phyloP scores from a whole-genome alignment of 1,140 invertebrate species.

The Drepana arcuata region DNA sequence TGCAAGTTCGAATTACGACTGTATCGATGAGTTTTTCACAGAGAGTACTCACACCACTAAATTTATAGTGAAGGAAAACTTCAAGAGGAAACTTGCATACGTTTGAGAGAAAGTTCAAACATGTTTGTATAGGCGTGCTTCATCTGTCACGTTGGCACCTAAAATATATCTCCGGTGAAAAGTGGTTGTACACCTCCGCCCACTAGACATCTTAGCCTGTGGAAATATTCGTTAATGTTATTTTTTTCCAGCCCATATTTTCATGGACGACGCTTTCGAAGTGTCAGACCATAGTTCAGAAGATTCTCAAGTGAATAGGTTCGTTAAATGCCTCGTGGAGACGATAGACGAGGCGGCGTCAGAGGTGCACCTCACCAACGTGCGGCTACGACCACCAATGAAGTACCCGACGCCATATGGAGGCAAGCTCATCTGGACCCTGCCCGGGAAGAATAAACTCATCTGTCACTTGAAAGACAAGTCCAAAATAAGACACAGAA shows the following conservation, averaged over 20 bases:
- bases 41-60: too few species aligned
- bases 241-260: constrained; percentile 90
- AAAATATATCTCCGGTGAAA: too few species aligned
- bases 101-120: too few species aligned
- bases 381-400: constrained; percentile 89
- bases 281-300: constrained; percentile 93
- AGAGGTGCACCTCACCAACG: constrained; percentile 93
- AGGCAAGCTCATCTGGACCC: constrained; percentile 93
- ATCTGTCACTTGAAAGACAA: constrained; percentile 99
- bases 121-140: too few species aligned
- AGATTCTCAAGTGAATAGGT: constrained; percentile 95
- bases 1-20: too few species aligned
- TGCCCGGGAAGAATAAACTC: constrained; percentile 98
- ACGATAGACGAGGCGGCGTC: constrained; percentile 96
- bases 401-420: constrained; percentile 97
- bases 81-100: too few species aligned
- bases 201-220: too few species aligned
- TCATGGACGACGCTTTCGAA: constrained; percentile 99
- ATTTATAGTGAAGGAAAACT: too few species aligned
- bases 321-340: constrained; percentile 92
- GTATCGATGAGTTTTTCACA: too few species aligned
- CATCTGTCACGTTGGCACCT: too few species aligned
- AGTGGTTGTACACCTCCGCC: too few species aligned
- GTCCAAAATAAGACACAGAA: constrained; percentile 94
- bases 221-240: constrained; percentile 4